Evolutionary conservation across 1,140 invertebrate genomes (phyloP), one percentile per base, ranked within the genome.

Genomic region (Apis cerana): DNA sequence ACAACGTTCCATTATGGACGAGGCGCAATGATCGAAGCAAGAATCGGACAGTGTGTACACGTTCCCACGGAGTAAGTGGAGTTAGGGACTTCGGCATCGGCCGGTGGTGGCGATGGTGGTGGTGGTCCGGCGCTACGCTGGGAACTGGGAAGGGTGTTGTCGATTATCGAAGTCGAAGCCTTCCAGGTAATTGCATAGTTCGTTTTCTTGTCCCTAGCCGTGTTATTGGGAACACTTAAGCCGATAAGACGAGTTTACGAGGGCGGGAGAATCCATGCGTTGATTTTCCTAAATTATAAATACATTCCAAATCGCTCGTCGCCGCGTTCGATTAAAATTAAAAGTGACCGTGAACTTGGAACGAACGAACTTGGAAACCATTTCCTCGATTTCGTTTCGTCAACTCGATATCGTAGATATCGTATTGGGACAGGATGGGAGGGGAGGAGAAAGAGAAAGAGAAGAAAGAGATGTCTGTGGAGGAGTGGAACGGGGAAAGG

Each of bases 161-260:
- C 82, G 87, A 89, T 89, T 86, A 89, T 89, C 87, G 88, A 89
- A 87, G 72, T 89, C 78, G 85, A 82, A 88, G 85, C 79, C 82
- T 81, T 80, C 65, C 85, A 68, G 82, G 83, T 89, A 89, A 89
- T 89, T 89, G 88, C 88, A 89, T 89, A 89, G 87, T 89, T 84
- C 85, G 85, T 84, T 83, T 86, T 84, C 88, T 78, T 89, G 78
- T 87, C 61, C 84, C 75, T 50, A 33, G 72, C 80, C 54, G 52
- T 85, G 83, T 88, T 88, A 87, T 88, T 77, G 87, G 86, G 68
- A 70, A 80, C 84, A 80, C 76, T 75, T 78, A 74, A 77, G 56
- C 83, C 64, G 69, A 82, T 80, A 82, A 77, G 74, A 69, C 75
- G 75, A 43, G 33, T 43, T 27, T 33, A 54, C 72, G 11, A 74